Evolutionary conservation across 2,888 invertebrate species (phyloP), one percentile per base, ranked within the genome.

Genomic region (Cybosia mesomella): DNA sequence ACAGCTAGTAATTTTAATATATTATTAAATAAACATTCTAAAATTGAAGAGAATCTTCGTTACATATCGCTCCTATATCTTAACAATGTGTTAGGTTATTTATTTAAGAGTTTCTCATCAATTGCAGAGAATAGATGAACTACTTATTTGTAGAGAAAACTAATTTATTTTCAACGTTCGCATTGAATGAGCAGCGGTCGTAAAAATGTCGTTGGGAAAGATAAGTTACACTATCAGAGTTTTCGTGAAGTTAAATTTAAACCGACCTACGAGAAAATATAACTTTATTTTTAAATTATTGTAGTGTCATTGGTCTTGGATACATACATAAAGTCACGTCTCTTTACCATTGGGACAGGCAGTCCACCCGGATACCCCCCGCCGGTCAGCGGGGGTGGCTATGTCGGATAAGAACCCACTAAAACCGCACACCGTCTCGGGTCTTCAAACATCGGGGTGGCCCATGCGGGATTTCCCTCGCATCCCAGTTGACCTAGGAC

Each of bases 151-250:
- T 49, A 64, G 18, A 11, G 55, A 69, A 71, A 67, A 21, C 70
- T 11, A 32, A 69, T n/a, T 77, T 76, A 65, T 74, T 72, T 76
- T 77, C 77, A 77, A 76, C 71, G 67, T 22, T 22, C 24, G 39
- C 77, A 73, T 63, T 77, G 68, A 74, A 58, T 53, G 69, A 59
- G 67, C 64, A 69, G 66, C 68, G 74, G 13, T 70, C 64, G 67
- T 77, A 58, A 72, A 76, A 72, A 66, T 32, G 49, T 55, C 21
- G 32, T 64, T 58, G 32, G 13, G 18, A 57, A 34, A 28, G 54
- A 63, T 13, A 64, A 55, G 55, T 36, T 55, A 49, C 34, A 13
- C 53, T 54, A 49, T 1, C 15, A 18, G 32, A 34, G 49, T 36
- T 22, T 57, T 39, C 28, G 62, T 53, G 62, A 34, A 54, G n/a